These are phyloP conservation scores for Tipula vernalis DNA, from an alignment of 2,888 invertebrate genomes.

Conservation along the genomic window DNA sequence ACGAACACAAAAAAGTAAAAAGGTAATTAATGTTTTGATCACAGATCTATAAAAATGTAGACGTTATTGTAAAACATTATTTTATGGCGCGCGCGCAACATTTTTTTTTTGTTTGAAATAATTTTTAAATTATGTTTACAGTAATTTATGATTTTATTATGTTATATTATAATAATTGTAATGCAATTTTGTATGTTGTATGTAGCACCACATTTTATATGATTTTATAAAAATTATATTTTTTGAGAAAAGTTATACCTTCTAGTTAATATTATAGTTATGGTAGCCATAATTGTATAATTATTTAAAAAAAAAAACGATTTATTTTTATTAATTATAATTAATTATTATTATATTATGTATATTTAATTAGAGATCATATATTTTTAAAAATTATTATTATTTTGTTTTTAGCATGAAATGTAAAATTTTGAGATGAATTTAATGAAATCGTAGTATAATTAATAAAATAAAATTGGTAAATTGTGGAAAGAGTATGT, in stretches of 20 bases:
- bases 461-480: neutral
- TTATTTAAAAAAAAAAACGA: neutral
- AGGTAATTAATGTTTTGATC: slow-evolving; percentile 23
- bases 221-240: slow-evolving; percentile 4
- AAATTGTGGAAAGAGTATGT: neutral
- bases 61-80: neutral
- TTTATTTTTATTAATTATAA: neutral
- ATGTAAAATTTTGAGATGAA: slow-evolving; percentile 4
- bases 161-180: neutral
- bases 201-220: neutral
- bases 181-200: neutral
- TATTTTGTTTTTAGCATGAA: neutral
- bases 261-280: neutral
- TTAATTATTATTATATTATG: neutral
- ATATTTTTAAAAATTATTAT: neutral
- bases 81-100: neutral
- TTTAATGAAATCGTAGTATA: neutral
- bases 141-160: neutral
- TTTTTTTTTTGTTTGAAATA: too few relatives aligned
- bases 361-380: neutral
- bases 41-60: neutral
- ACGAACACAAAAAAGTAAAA: slow-evolving; percentile 37
- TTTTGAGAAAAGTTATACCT: neutral
- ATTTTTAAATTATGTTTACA: neutral
- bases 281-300: neutral